Base-by-base conservation (phyloP, 2,113 vertebrate genomes). In the Burhinus oedicnemus region DNA sequence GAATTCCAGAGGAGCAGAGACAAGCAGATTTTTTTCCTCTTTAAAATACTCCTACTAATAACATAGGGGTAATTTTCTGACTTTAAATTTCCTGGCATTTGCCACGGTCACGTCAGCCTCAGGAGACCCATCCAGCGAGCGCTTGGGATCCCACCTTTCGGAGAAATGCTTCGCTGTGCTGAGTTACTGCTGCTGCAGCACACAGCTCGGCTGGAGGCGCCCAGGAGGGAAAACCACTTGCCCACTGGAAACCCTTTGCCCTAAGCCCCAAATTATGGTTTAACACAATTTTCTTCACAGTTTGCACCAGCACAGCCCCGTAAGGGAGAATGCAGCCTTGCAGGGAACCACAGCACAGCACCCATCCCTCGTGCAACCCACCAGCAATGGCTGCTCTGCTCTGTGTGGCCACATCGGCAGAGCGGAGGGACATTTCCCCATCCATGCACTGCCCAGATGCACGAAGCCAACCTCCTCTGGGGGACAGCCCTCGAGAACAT, bases 31-130 rank as follows among this genome's bases (percentile, higher is more conserved):
- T 40, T 70, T 68, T 58, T 55, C 94, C 72, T 94, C 83, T 58
- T 90, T 78, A 58, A 82, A 92, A 55, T 21, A 40, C 49, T 21
- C 23, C 34, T 60, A 3, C 52, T 55, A 62, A 7, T 42, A 82
- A 30, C n/a, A 29, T 9, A 30, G 40, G 80, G 78, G 45, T 77
- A 25, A n/a, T 76, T 92, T 57, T 47, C 79, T 84, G 87, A 90
- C 83, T 87, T 70, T 12, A 42, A 82, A 68, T 88, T 92, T 95
- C 90, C 92, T 94, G 88, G 88, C 91, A 3, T 58, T 32, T 26
- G 70, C 60, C 54, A 34, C 2, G 0, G 68, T 87, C 83, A 88
- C 68, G 14, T 86, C 79, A 84, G 79, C 76, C 65, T n/a, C 68
- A 15, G 70, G 79, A 90, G 81, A 90, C 10, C 42, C 87, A n/a